Conservation (phyloP, 1,140 invertebrate species). For the Sarcophaga bullata region DNA sequence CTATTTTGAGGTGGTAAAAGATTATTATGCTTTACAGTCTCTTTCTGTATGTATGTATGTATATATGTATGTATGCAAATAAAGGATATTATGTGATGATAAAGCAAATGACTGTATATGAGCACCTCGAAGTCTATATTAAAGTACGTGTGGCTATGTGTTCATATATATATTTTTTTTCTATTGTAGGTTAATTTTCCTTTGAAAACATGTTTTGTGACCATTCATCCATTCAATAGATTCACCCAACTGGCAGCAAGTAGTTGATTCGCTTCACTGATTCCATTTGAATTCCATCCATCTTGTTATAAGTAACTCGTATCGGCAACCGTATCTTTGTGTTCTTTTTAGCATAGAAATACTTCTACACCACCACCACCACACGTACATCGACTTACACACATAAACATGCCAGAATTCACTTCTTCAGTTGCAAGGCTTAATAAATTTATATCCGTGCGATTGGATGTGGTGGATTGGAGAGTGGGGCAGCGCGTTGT, state of each 20-base stretch:
- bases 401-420: neutral
- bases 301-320: constrained; percentile 28
- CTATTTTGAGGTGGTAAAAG: neutral
- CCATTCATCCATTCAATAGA: constrained; percentile 40
- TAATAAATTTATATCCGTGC: neutral
- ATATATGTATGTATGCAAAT: neutral
- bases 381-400: neutral
- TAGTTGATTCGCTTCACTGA: constrained; percentile 38
- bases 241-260: constrained; percentile 38
- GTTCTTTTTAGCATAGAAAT: neutral
- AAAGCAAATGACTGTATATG: neutral
- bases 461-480: neutral
- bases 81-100: neutral
- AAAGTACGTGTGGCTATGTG: constrained; percentile 1
- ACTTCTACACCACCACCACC: neutral
- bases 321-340: neutral
- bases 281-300: constrained; percentile 35
- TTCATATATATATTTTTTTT: neutral
- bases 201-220: constrained; percentile 36
- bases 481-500: neutral
- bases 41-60: neutral
- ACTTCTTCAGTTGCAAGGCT: constrained; percentile 5
- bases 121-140: neutral
- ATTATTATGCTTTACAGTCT: neutral
- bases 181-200: constrained; percentile 34